These are phyloP conservation scores for Crocallis elinguaria DNA, from an alignment of 2,888 invertebrate genomes.

Conservation along the genomic window DNA sequence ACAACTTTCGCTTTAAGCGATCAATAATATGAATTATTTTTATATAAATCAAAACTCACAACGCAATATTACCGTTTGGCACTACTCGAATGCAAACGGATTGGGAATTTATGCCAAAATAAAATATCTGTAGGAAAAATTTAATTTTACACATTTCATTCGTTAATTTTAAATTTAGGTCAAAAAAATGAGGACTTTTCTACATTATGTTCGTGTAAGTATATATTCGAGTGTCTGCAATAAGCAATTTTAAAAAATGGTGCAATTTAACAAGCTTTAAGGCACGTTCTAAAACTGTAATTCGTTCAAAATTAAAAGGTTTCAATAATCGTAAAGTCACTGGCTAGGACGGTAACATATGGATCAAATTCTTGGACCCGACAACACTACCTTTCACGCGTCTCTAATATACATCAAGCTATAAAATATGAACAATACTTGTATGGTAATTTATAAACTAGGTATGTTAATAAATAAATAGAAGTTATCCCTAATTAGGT, in stretches of 20 bases:
- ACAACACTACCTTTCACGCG: slow-evolving; percentile 57
- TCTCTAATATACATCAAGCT: slow-evolving; percentile 63
- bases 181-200: neutral
- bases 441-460: slow-evolving; percentile 69
- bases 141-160: neutral
- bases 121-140: neutral
- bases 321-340: slow-evolving; percentile 49
- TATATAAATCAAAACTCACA: slow-evolving; percentile 53
- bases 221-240: slow-evolving; percentile 47
- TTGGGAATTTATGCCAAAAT: slow-evolving; percentile 34
- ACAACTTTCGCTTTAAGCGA: slow-evolving; percentile 70
- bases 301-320: slow-evolving; percentile 17
- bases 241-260: slow-evolving; percentile 42
- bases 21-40: slow-evolving; percentile 49
- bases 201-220: slow-evolving; percentile 15
- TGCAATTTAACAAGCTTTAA: slow-evolving; percentile 37
- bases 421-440: slow-evolving; percentile 74
- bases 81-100: slow-evolving; percentile 49
- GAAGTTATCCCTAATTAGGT: slow-evolving; percentile 41
- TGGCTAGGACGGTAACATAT: slow-evolving; percentile 73
- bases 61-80: slow-evolving; percentile 66
- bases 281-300: slow-evolving; percentile 39
- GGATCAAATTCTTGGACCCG: slow-evolving; percentile 54
- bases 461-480: slow-evolving; percentile 54
- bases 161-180: neutral